Percentiles rank a stretch among this genome's conserved stretches.
Evolutionary conservation across 1,140 invertebrate species (phyloP).

Genomic region (Ceratoteleas bidentatus): DNA sequence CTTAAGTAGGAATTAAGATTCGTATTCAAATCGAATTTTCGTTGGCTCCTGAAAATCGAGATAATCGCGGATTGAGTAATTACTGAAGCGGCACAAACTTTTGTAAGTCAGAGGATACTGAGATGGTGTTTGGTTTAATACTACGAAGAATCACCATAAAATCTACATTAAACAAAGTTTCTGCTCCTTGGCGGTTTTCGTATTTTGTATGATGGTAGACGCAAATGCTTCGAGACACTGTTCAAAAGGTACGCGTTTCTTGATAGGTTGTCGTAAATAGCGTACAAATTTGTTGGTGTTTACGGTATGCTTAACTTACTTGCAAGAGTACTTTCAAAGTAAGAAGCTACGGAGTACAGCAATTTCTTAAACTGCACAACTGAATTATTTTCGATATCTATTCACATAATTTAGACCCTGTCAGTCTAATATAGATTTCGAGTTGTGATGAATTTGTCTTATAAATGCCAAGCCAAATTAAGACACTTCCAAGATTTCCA

Average conservation of each 20-base stretch:
- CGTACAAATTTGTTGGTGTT: background rate
- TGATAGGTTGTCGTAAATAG: background rate
- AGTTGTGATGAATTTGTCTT: too few relatives aligned
- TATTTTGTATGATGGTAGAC: slow-evolving; percentile 4
- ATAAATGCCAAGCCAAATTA: too few relatives aligned
- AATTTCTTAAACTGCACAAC: too few relatives aligned
- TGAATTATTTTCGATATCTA: too few relatives aligned
- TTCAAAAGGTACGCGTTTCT: background rate
- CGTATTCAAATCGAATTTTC: slow-evolving; percentile 1
- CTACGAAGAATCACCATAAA: slow-evolving; percentile 14
- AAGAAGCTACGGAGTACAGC: background rate
- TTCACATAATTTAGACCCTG: too few relatives aligned
- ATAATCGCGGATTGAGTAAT: background rate
- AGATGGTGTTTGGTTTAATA: background rate
- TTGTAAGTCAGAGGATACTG: background rate
- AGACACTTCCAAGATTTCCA: too few relatives aligned
- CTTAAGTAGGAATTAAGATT: background rate
- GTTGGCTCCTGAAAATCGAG: background rate
- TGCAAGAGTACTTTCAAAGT: background rate
- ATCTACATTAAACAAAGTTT: slow-evolving; percentile 21
- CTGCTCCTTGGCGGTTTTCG: slow-evolving; percentile 7
- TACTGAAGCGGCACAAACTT: background rate
- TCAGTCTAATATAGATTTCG: too few relatives aligned
- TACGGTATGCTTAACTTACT: background rate
- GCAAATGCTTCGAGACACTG: background rate